Percentiles rank a stretch among this genome's conserved stretches.
Evolutionary conservation across 1,140 invertebrate species (phyloP).

Genomic region (Dendroctonus valens): DNA sequence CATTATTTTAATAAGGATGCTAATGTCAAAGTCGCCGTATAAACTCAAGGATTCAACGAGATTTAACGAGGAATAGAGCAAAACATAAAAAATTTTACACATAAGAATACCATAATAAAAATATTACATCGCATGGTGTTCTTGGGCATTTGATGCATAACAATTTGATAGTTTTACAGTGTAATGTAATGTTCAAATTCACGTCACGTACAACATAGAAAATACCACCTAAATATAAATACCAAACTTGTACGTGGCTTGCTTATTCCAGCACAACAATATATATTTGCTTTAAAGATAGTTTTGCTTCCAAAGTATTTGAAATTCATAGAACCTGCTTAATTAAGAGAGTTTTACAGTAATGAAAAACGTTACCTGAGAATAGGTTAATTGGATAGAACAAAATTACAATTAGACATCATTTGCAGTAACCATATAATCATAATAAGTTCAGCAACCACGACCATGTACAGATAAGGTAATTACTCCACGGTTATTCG

Average conservation of each 20-base stretch:
- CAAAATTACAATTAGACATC: conserved; percentile 18
- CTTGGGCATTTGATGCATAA: neutral
- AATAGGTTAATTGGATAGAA: conserved; percentile 21
- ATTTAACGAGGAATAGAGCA: no score
- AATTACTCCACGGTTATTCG: conserved; percentile 20
- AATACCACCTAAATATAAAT: conserved; percentile 32
- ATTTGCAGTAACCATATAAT: conserved; percentile 16
- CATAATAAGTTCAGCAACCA: conserved; percentile 24
- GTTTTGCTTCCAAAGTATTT: no score
- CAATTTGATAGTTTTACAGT: conserved; percentile 5
- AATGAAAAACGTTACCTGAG: neutral
- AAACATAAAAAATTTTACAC: no score
- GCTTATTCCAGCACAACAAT: neutral
- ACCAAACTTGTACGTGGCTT: conserved; percentile 24
- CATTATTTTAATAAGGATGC: conserved; percentile 11
- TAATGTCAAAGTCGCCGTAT: neutral
- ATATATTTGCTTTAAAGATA: no score
- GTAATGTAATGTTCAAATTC: conserved; percentile 8
- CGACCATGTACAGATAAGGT: conserved; percentile 14
- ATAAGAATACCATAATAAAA: no score
- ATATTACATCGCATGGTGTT: no score
- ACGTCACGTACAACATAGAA: conserved; percentile 26
- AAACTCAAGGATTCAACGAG: no score
- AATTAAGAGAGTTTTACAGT: no score
- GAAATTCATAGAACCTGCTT: no score